These are phyloP conservation scores for Danionella dracula DNA, from an alignment of 2,797 vertebrate species.

Conservation along the genomic window DNA sequence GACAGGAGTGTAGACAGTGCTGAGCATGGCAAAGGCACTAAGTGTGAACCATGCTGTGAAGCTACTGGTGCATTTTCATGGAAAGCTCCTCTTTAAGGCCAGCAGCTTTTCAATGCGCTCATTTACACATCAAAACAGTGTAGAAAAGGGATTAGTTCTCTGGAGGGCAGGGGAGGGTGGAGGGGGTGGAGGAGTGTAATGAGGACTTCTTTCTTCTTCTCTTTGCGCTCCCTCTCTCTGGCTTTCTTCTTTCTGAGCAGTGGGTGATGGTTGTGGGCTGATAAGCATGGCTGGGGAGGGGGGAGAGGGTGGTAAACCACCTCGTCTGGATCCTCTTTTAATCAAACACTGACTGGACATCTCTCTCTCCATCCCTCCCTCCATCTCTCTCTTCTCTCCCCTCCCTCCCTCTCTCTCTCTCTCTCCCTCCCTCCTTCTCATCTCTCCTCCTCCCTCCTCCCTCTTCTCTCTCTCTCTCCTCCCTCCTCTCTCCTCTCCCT, in stretches of 20 bases:
- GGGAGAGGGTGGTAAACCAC: slow-evolving; percentile 50
- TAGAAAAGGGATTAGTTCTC: slow-evolving; percentile 75
- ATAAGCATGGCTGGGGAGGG: slow-evolving; percentile 53
- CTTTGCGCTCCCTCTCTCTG: slow-evolving; percentile 45
- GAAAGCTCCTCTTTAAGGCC: slow-evolving; percentile 76
- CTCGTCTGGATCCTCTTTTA: slow-evolving; percentile 70
- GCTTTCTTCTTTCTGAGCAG: slow-evolving; percentile 54
- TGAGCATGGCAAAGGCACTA: slow-evolving; percentile 52
- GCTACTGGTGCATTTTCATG: slow-evolving; percentile 74
- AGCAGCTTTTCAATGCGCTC: slow-evolving; percentile 76
- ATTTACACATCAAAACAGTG: slow-evolving; percentile 80
- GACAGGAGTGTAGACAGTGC: background rate
- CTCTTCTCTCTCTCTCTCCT: too few relatives aligned
- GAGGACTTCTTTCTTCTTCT: slow-evolving; percentile 78
- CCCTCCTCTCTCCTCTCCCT: too few relatives aligned
- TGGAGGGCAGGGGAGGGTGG: slow-evolving; percentile 59
- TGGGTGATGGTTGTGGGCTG: slow-evolving; percentile 60
- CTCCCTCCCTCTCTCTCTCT: too few relatives aligned
- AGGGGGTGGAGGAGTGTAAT: slow-evolving; percentile 62
- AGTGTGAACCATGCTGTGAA: slow-evolving; percentile 63
- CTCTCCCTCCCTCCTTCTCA: too few relatives aligned
- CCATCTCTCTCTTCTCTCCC: too few relatives aligned
- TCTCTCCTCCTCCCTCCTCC: too few relatives aligned
- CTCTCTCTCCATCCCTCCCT: slow-evolving; percentile 50
- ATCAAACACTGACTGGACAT: slow-evolving; percentile 70